Conservation (phyloP, 1,140 invertebrate genomes). For the Zaprionus camerounensis region DNA sequence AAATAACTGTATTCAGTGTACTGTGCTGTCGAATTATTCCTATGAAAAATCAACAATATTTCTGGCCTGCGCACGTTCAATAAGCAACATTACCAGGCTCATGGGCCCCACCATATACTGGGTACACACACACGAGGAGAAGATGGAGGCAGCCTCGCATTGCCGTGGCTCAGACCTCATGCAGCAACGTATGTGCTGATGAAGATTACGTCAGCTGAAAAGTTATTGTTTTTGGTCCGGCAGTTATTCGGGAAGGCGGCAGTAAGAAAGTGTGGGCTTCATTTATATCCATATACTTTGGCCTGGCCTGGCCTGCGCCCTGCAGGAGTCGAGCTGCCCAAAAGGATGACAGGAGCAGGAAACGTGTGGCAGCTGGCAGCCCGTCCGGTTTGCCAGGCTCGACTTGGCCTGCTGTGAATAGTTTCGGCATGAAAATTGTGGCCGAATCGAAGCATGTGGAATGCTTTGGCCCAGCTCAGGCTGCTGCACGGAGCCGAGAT, state of each 20-base stretch:
- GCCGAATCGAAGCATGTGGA: conserved; percentile 59
- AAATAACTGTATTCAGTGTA: neutral
- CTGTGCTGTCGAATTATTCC: neutral
- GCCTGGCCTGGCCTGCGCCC: conserved; percentile 31
- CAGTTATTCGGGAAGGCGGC: conserved; percentile 51
- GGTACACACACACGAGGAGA: neutral
- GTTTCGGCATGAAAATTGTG: conserved; percentile 70
- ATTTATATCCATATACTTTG: conserved; percentile 76
- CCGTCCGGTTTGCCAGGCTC: conserved; percentile 22
- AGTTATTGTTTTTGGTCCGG: conserved; percentile 76
- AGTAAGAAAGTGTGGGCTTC: conserved; percentile 50
- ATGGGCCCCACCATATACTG: neutral
- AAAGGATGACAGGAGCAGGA: conserved; percentile 58
- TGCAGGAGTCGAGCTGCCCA: conserved; percentile 19
- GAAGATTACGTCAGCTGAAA: conserved; percentile 82
- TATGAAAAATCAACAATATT: neutral
- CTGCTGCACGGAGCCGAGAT: conserved; percentile 15
- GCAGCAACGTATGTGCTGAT: conserved; percentile 56
- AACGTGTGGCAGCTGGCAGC: conserved; percentile 72
- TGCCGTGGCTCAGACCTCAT: neutral
- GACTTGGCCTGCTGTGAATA: conserved; percentile 54
- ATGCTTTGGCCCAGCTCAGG: conserved; percentile 14
- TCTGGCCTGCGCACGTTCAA: neutral
- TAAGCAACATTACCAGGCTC: neutral
- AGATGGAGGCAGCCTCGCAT: neutral